These are phyloP conservation scores for Gorsachius goisagi DNA, from an alignment of 2,113 vertebrate species.

Conservation along the genomic window DNA sequence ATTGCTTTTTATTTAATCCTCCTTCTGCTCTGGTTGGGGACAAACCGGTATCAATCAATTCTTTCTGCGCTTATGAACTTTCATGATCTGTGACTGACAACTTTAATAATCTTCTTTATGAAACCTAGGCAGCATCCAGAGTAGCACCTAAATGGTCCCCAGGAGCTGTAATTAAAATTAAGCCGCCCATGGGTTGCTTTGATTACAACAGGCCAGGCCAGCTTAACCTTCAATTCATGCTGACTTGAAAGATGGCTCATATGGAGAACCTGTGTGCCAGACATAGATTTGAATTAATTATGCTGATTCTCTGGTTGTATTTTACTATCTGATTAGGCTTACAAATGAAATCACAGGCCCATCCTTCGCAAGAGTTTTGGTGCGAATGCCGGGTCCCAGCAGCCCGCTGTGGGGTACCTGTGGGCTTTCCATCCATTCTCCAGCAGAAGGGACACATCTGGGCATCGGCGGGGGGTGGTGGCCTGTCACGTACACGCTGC, in stretches of 20 bases:
- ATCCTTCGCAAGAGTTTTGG: neutral
- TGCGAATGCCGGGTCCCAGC: neutral
- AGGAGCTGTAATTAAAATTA: conserved; percentile 68
- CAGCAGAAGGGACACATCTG: neutral
- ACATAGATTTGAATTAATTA: conserved; percentile 55
- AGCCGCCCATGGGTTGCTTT: conserved; percentile 19
- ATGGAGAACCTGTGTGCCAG: neutral
- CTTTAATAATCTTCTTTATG: conserved; percentile 52
- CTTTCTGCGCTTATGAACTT: neutral
- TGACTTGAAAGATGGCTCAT: conserved; percentile 40
- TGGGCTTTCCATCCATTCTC: neutral
- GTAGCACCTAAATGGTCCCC: conserved; percentile 51
- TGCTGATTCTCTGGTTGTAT: conserved; percentile 41
- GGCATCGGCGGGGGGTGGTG: neutral
- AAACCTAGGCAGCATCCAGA: conserved; percentile 28
- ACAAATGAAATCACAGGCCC: conserved; percentile 26
- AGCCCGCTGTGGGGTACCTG: neutral
- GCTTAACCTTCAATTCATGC: conserved; percentile 43
- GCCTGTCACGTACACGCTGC: neutral
- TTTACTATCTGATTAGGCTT: conserved; percentile 53
- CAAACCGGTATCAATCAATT: conserved; percentile 24
- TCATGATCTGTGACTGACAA: conserved; percentile 46
- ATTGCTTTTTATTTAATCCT: neutral
- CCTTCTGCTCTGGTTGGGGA: conserved; percentile 11
- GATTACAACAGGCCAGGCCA: conserved; percentile 35